A percentile compares a stretch with the other conserved stretches of the same genome.
Conservation (phyloP, 2,797 vertebrate species). For the Molossus alvarezi region DNA sequence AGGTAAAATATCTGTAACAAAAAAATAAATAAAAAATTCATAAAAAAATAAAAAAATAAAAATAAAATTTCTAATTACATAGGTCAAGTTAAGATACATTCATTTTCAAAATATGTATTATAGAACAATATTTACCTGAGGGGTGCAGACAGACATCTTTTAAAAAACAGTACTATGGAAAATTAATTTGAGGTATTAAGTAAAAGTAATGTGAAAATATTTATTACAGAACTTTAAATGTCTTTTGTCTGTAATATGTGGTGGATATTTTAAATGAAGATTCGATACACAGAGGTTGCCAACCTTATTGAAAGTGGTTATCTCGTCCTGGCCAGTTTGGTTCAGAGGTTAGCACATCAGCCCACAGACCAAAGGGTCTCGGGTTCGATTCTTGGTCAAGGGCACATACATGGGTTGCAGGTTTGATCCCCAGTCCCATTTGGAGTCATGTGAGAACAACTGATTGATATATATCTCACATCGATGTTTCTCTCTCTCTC, state of each 20-base stretch:
- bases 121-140: neutral
- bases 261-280: neutral
- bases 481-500: neutral
- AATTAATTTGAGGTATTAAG: constrained; percentile 53
- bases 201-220: constrained; percentile 15
- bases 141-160: neutral
- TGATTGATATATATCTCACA: neutral
- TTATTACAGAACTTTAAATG: neutral
- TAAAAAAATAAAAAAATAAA: no score
- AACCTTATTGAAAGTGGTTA: neutral
- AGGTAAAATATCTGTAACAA: no score
- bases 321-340: neutral
- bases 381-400: no score
- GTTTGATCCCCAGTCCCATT: neutral
- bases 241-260: neutral
- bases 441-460: neutral
- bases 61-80: neutral
- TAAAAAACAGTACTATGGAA: neutral
- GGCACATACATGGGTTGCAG: neutral
- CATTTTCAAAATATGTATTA: neutral
- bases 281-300: neutral
- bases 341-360: neutral
- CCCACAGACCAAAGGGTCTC: no score
- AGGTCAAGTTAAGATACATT: neutral
- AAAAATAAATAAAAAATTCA: no score